These are phyloP conservation scores for Catamblyrhynchus diadema DNA, from an alignment of 2,797 vertebrate genomes.

Conservation along the genomic window DNA sequence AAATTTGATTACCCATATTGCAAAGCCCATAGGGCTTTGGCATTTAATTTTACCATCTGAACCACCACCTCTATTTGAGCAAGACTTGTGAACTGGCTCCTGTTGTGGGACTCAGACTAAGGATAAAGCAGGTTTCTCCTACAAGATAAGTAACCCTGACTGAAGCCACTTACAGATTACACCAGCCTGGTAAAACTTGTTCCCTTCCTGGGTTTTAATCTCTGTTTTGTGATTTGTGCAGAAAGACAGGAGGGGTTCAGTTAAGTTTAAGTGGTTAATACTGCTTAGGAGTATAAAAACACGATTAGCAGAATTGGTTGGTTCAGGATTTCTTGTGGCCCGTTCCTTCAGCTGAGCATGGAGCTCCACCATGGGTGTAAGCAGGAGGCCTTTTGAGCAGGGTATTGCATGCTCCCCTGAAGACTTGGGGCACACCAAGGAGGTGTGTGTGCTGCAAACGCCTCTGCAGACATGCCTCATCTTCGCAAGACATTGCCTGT, in stretches of 20 bases:
- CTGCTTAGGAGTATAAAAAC: neutral
- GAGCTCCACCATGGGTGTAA: rapidly evolving
- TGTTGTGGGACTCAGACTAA: neutral
- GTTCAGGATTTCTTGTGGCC: neutral
- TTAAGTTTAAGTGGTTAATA: neutral
- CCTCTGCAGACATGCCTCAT: neutral
- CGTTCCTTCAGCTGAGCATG: neutral
- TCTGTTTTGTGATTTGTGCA: neutral
- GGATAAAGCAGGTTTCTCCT: neutral
- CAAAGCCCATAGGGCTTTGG: neutral
- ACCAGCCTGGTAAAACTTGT: neutral
- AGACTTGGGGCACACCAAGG: neutral
- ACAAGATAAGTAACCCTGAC: neutral
- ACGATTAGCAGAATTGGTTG: rapidly evolving
- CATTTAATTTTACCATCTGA: neutral
- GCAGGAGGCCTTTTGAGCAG: neutral
- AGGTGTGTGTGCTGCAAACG: neutral
- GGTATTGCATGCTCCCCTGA: neutral
- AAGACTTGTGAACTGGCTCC: neutral
- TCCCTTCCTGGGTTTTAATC: neutral
- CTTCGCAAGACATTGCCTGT: neutral
- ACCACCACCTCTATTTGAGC: neutral
- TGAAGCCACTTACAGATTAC: neutral
- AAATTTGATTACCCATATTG: neutral
- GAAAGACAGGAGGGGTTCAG: neutral